Percentiles rank a stretch among this genome's conserved stretches.
These are phyloP conservation scores for Tonatia bakeri DNA, from an alignment of 2,113 vertebrate species.

Conservation along the genomic window DNA sequence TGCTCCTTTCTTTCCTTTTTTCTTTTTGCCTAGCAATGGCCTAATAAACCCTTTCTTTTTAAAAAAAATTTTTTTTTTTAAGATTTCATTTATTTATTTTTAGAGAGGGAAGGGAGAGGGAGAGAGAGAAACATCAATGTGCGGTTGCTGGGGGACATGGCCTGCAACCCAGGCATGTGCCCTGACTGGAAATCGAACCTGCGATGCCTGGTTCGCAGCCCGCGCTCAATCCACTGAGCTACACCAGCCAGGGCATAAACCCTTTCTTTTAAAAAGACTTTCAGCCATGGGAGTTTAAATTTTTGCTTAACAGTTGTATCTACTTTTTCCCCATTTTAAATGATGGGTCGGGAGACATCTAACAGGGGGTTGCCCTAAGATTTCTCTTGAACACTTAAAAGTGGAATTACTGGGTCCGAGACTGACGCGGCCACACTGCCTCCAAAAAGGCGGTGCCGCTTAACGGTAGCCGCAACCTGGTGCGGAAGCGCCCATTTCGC, in stretches of 20 bases:
- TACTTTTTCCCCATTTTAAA: not conserved
- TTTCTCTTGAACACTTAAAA: not conserved
- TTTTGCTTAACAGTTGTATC: not conserved
- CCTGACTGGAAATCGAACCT: too few relatives aligned
- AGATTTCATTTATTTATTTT: too few relatives aligned
- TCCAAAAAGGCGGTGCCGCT: not conserved
- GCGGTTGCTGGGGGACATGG: too few relatives aligned
- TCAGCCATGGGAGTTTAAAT: not conserved
- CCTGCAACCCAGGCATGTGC: too few relatives aligned
- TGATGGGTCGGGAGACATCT: not conserved
- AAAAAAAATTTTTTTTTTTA: too few relatives aligned
- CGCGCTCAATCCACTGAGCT: too few relatives aligned
- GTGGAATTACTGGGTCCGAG: not conserved
- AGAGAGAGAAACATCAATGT: too few relatives aligned
- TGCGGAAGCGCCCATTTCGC: not conserved
- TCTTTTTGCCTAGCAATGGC: not conserved
- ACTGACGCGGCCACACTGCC: not conserved
- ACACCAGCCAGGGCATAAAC: too few relatives aligned
- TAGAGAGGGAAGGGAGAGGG: too few relatives aligned
- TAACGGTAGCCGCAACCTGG: rapidly evolving
- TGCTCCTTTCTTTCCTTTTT: not conserved
- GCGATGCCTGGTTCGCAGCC: too few relatives aligned
- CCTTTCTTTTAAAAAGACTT: not conserved
- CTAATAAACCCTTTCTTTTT: not conserved
- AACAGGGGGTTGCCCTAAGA: too few relatives aligned